Conservation (phyloP, 2,113 vertebrate species). For the Phalacrocorax aristotelis region DNA sequence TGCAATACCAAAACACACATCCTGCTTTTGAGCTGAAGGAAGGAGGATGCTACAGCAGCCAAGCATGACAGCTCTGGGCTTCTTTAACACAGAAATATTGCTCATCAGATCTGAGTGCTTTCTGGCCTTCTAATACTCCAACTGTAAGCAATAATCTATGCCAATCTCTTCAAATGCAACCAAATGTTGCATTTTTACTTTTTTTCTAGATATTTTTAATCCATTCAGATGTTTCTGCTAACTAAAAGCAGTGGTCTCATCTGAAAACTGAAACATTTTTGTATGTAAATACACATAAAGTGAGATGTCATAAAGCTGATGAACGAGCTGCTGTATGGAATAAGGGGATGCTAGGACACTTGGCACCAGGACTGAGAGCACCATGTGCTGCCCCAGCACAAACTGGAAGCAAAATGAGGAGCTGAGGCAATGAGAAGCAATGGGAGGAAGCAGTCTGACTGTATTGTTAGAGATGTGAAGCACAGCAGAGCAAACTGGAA, state of each 20-base stretch:
- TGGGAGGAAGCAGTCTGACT: not conserved
- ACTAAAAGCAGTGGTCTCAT: not conserved
- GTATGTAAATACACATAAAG: not conserved
- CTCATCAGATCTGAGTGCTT: not conserved
- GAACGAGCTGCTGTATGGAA: not conserved
- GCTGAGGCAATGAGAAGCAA: not conserved
- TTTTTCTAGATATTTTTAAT: not conserved
- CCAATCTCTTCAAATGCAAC: not conserved
- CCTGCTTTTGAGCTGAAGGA: not conserved
- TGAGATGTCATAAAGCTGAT: not conserved
- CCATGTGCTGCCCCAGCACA: not conserved
- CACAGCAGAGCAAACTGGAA: not conserved
- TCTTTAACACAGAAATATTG: not conserved
- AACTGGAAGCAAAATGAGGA: not conserved
- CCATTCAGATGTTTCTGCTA: not conserved
- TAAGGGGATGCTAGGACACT: not conserved
- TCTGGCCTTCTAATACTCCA: not conserved
- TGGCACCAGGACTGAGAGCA: not conserved
- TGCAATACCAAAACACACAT: not conserved
- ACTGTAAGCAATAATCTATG: not conserved
- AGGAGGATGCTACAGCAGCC: not conserved
- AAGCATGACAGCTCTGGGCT: not conserved
- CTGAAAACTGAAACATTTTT: not conserved
- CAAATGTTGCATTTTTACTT: not conserved
- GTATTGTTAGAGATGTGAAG: not conserved